These are phyloP conservation scores for Tipula helvola DNA, from an alignment of 2,888 invertebrate species.

Conservation along the genomic window DNA sequence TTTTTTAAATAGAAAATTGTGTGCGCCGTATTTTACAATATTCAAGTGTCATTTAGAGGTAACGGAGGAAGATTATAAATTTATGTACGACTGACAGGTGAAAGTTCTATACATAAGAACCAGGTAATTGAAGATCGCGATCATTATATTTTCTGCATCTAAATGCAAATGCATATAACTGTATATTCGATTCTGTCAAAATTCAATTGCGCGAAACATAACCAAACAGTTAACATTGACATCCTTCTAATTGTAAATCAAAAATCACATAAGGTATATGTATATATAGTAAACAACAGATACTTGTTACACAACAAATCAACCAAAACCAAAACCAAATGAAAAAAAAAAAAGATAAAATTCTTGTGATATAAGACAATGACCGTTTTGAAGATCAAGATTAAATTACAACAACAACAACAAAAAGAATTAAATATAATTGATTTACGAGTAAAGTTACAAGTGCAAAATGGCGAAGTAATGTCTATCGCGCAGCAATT, in stretches of 20 bases:
- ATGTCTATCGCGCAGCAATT: neutral
- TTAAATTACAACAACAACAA: neutral
- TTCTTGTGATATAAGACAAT: neutral
- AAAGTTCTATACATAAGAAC: neutral
- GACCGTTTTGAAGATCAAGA: conserved; percentile 4
- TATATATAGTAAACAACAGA: neutral
- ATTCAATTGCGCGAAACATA: neutral
- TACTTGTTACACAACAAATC: neutral
- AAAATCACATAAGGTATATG: neutral
- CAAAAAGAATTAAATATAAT: neutral
- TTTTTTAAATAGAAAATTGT: neutral
- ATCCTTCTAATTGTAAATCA: neutral
- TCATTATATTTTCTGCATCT: neutral
- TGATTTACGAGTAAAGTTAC: neutral
- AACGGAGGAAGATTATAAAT: neutral
- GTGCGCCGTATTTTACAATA: neutral
- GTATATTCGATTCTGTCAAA: neutral
- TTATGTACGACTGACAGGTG: neutral
- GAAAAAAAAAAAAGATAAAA: neutral
- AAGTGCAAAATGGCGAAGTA: neutral
- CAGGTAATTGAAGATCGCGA: neutral
- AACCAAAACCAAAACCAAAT: neutral
- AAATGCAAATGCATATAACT: neutral
- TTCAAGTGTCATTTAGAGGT: neutral
- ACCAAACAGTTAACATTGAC: neutral